Base-by-base conservation (phyloP, 2,888 invertebrate genomes). In the Operophtera brumata region DNA sequence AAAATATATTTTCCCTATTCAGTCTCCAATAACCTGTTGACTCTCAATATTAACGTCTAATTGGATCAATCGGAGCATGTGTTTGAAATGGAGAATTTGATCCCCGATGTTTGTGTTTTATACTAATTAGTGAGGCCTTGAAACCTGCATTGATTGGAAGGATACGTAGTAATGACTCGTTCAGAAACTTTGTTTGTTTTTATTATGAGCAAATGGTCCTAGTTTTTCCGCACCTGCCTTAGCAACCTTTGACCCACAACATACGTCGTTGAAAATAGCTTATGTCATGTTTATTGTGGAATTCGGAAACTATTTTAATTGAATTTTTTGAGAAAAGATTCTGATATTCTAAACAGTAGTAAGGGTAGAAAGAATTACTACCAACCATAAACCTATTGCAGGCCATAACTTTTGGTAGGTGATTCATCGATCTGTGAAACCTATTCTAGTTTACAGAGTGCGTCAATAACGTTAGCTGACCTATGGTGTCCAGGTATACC, bases 81-180 rank as follows among this genome's bases (percentile, higher is more conserved):
- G 57, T 70, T 73, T 69, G 65, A 63, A 72, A 73, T 70, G 65
- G 65, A 57, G 64, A 64, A 70, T 68, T 69, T 65, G 67, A 47
- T 58, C 47, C 51, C 37, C 61, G 64, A 51, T 74, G 71, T 77
- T 76, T 77, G 70, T 73, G 67, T 76, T 71, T 64, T 62, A 64
- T 64, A 62, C 71, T 77, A 77, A 80, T 80, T 80, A 77, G 66
- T 64, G 56, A 51, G 67, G 56, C 68, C 63, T 72, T 67, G 66
- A 68, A 71, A 47, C 54, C 54, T 48, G 43, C 11, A 13, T 13
- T 54, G 36, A 56, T 59, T 20, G 25, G 14, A 41, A 45, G 34
- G n/a, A n/a, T 34, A 34, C 11, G n/a, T n/a, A n/a, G n/a, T n/a
- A n/a, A n/a, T n/a, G 34, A 34, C 10, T 8, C 8, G 30, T 30